Conservation (phyloP, 1,140 invertebrate species). For the Hylaeus volcanicus region DNA sequence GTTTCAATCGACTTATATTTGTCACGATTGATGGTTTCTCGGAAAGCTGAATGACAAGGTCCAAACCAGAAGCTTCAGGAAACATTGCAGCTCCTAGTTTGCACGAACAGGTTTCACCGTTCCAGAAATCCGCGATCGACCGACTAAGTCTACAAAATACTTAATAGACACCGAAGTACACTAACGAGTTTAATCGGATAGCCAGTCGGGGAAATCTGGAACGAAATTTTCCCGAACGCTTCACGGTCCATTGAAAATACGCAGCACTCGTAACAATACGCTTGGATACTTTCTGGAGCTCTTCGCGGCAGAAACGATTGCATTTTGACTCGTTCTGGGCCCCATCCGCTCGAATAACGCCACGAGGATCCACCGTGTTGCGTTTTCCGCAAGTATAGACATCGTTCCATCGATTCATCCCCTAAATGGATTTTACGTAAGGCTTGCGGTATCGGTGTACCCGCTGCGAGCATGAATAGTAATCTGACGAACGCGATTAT, state of each 20-base stretch:
- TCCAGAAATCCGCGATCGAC: background rate
- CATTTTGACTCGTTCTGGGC: background rate
- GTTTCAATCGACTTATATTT: background rate
- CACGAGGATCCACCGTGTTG: background rate
- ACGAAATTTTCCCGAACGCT: background rate
- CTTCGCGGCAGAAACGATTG: background rate
- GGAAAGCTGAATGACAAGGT: constrained; percentile 6
- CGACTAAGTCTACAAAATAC: background rate
- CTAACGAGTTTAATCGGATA: background rate
- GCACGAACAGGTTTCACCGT: background rate
- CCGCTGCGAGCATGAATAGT: background rate
- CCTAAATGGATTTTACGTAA: background rate
- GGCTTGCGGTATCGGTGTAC: background rate
- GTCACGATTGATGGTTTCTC: too few species aligned
- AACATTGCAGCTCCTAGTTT: background rate
- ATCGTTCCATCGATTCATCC: background rate
- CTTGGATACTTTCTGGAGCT: background rate
- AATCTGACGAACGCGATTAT: background rate
- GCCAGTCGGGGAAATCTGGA: background rate
- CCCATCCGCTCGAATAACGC: background rate
- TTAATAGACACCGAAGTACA: background rate
- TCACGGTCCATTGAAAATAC: background rate
- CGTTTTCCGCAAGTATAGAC: background rate
- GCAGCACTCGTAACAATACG: background rate
- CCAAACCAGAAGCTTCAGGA: background rate